phyloP scores from a whole-genome alignment of 2,113 vertebrate species.

The Microcebus murinus region DNA sequence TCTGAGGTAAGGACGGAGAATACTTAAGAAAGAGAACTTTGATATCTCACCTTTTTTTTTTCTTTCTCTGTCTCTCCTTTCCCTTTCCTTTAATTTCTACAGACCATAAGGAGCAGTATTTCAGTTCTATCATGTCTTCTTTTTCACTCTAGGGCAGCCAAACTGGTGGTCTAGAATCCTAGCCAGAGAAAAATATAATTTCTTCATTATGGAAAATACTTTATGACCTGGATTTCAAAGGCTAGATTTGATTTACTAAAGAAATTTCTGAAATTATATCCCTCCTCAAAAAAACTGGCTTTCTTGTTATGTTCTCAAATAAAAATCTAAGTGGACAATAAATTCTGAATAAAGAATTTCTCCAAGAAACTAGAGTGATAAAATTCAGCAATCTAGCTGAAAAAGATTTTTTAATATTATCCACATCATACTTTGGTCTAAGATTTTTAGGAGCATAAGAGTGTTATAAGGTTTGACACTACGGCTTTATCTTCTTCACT shows the following conservation, averaged over 20 bases:
- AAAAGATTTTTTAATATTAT: not conserved
- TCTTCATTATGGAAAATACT: not conserved
- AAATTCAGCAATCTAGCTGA: not conserved
- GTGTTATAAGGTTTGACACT: not conserved
- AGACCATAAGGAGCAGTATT: not conserved
- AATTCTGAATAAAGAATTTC: not conserved
- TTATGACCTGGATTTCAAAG: not conserved
- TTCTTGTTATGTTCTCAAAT: not conserved
- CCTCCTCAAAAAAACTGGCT: not conserved
- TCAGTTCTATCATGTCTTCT: not conserved
- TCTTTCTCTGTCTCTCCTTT: not conserved
- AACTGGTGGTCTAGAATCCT: not conserved
- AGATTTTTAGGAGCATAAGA: not conserved
- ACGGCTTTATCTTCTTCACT: not conserved
- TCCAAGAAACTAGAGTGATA: not conserved
- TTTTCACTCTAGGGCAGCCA: not conserved
- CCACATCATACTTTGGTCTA: not conserved
- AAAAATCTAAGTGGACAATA: conserved; percentile 22
- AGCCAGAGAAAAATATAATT: not conserved
- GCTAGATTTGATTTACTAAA: not conserved
- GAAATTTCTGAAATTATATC: not conserved
- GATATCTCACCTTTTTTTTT: not conserved
- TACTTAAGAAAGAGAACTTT: not conserved
- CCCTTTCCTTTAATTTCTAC: not conserved
- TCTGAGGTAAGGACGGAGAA: not conserved